Conservation (phyloP, 2,888 invertebrate species). For the Pachliopta kotzebuea region DNA sequence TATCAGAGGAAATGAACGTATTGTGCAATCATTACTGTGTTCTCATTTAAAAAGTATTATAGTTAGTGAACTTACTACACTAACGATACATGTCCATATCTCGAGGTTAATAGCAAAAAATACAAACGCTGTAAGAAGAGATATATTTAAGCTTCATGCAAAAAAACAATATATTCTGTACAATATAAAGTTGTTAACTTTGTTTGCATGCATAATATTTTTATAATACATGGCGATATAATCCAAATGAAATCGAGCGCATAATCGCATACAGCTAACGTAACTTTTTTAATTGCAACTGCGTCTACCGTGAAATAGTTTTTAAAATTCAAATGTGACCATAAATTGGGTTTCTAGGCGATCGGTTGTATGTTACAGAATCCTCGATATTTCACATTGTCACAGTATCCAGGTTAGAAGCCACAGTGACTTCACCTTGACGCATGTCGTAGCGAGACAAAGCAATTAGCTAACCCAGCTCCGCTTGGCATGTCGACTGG, state of each 20-base stretch:
- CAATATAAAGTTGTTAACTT: not conserved
- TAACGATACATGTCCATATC: not conserved
- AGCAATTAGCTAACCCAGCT: conserved; percentile 31
- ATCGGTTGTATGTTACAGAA: conserved; percentile 25
- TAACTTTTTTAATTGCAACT: conserved; percentile 21
- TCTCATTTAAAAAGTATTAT: not conserved
- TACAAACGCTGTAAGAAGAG: too few species aligned
- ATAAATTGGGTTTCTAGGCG: conserved; percentile 23
- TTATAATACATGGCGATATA: conserved; percentile 15
- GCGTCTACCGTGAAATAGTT: conserved; percentile 20
- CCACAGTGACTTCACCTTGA: conserved; percentile 22
- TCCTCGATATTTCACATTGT: conserved; percentile 15
- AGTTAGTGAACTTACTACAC: not conserved
- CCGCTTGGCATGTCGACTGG: conserved; percentile 31
- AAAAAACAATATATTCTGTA: too few species aligned
- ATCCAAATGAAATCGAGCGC: conserved; percentile 19
- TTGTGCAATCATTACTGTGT: not conserved
- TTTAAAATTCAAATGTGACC: conserved; percentile 13
- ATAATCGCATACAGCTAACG: conserved; percentile 12
- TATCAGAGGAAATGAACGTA: not conserved
- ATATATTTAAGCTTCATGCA: too few species aligned
- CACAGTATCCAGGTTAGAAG: conserved; percentile 21
- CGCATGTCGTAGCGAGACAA: conserved; percentile 30
- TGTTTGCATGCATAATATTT: conserved; percentile 17
- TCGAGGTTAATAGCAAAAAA: not conserved